Evolutionary conservation across 1,140 invertebrate genomes (phyloP).

Genomic region (Frieseomelitta varia): DNA sequence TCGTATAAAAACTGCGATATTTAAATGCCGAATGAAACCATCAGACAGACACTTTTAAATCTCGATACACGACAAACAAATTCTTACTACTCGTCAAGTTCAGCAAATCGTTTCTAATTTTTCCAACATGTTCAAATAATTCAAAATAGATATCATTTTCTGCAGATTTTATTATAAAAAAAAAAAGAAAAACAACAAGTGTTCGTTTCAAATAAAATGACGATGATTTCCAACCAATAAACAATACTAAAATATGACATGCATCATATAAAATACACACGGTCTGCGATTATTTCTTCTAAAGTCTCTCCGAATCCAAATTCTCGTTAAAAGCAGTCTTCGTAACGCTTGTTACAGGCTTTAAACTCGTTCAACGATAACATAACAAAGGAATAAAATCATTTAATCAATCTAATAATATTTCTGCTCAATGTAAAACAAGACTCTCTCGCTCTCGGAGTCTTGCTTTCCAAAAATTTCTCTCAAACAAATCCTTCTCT

Average conservation of each 20-base stretch:
- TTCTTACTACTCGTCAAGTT: neutral
- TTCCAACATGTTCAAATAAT: neutral
- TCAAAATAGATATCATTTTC: neutral
- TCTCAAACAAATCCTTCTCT: neutral
- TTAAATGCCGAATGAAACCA: neutral
- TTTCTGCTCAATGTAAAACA: neutral
- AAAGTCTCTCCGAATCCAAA: neutral
- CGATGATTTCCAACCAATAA: neutral
- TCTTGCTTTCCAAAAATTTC: neutral
- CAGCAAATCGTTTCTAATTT: neutral
- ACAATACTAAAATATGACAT: neutral
- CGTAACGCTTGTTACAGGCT: neutral
- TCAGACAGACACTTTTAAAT: neutral
- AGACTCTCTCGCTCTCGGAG: neutral
- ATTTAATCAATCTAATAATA: neutral
- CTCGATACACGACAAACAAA: neutral
- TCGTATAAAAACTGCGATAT: neutral
- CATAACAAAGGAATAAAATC: neutral
- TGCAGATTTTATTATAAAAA: conserved; percentile 1
- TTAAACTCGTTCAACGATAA: neutral
- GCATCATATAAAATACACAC: neutral
- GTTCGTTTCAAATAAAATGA: neutral
- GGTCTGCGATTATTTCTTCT: neutral
- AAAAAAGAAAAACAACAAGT: neutral
- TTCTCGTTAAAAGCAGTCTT: neutral